These are phyloP conservation scores for Gonatopus flavifemur DNA, from an alignment of 1,140 invertebrate species.

Conservation along the genomic window DNA sequence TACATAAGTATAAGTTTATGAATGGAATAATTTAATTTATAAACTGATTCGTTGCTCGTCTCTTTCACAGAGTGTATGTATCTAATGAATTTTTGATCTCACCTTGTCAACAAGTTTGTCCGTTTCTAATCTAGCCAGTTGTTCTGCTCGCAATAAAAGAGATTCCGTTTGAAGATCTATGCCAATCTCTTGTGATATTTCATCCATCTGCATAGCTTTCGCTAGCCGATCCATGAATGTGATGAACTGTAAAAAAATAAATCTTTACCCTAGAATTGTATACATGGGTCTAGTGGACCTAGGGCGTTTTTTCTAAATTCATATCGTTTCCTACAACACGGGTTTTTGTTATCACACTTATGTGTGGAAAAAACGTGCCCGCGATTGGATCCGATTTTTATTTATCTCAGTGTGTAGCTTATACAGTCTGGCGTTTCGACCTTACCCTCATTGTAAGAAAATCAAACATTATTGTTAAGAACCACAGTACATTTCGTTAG, in stretches of 20 bases:
- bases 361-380: no score
- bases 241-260: constrained; percentile 62
- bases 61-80: not conserved
- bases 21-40: not conserved
- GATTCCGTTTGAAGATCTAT: constrained; percentile 79
- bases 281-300: no score
- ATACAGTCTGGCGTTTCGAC: no score
- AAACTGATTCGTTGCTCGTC: constrained; percentile 5
- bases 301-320: constrained; percentile 65
- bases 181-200: constrained; percentile 75
- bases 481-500: no score
- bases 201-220: constrained; percentile 73
- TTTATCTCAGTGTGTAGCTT: no score
- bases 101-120: constrained; percentile 79
- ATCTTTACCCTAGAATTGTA: not conserved
- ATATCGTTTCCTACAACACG: no score
- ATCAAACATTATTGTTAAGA: no score
- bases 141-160: constrained; percentile 73
- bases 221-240: constrained; percentile 74
- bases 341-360: no score
- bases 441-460: no score
- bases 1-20: not conserved
- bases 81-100: constrained; percentile 43
- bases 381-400: no score
- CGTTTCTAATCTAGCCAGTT: constrained; percentile 73